Percentiles rank a stretch among this genome's conserved stretches.
These are phyloP conservation scores for Morone chrysops DNA, from an alignment of 2,113 vertebrate species.

Conservation along the genomic window DNA sequence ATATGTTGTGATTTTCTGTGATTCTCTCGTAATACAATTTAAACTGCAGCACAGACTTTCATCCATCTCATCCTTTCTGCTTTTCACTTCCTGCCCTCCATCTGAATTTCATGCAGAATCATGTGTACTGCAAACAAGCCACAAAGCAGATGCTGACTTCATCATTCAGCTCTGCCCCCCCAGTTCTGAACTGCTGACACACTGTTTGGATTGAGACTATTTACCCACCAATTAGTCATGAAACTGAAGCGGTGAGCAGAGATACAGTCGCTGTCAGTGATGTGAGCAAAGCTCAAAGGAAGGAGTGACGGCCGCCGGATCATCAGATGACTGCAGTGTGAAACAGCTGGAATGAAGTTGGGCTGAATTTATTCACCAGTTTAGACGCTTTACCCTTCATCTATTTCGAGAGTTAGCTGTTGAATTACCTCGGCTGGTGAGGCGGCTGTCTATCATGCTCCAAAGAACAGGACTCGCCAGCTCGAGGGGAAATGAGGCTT, in stretches of 20 bases:
- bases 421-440: not conserved
- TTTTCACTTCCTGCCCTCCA: no score
- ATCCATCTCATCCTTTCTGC: no score
- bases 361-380: constrained; percentile 3
- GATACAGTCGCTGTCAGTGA: not conserved
- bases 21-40: no score
- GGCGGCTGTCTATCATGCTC: constrained; percentile 20
- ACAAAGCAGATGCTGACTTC: no score
- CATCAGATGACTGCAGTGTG: not conserved
- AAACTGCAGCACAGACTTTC: no score
- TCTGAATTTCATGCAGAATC: no score
- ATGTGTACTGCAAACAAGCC: no score
- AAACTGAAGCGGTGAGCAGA: not conserved
- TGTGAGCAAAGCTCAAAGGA: not conserved
- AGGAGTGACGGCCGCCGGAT: not conserved
- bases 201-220: constrained; percentile 9
- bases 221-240: not conserved
- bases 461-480: not conserved
- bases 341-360: not conserved
- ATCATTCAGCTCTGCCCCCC: not conserved
- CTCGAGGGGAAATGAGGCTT: constrained; percentile 35
- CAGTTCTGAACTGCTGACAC: not conserved
- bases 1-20: no score
- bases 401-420: not conserved
- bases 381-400: not conserved